Evolutionary conservation across 2,888 invertebrate species (phyloP).

Genomic region (Troilus luridus): DNA sequence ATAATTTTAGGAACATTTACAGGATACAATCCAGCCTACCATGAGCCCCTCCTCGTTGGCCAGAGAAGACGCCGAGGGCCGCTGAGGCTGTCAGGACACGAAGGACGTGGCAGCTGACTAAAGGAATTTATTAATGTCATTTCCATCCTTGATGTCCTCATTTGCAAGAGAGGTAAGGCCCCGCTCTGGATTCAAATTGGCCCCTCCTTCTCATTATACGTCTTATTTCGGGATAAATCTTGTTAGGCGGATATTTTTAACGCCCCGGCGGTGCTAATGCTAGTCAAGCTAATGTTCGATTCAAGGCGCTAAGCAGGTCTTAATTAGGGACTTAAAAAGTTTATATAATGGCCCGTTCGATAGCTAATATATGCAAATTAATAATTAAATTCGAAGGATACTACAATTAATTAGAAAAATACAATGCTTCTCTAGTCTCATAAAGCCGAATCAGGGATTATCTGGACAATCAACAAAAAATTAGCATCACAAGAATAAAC

Average conservation of each 20-base stretch:
- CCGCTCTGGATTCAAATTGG: constrained; percentile 31
- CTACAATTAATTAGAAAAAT: too few relatives aligned
- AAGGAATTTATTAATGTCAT: constrained; percentile 45
- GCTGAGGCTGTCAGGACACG: not conserved
- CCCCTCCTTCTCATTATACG: constrained; percentile 8
- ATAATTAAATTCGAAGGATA: not conserved
- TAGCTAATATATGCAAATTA: not conserved
- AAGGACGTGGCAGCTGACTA: not conserved
- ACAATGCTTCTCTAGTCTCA: too few relatives aligned
- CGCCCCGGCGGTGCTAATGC: not conserved
- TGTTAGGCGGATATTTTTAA: constrained; percentile 1
- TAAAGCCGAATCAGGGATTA: too few relatives aligned
- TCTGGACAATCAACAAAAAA: too few relatives aligned
- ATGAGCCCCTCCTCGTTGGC: not conserved
- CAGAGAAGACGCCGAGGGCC: not conserved
- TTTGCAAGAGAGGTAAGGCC: constrained; percentile 31
- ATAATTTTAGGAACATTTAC: too few relatives aligned
- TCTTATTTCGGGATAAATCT: constrained; percentile 30
- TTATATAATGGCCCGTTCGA: not conserved
- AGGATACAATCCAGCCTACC: not conserved
- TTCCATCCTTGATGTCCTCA: constrained; percentile 19
- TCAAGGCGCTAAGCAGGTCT: not conserved
- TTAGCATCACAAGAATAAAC: too few relatives aligned
- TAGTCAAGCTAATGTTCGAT: not conserved
- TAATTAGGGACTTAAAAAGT: not conserved